phyloP scores from a whole-genome alignment of 1,140 invertebrate species.

The Achroia grisella region DNA sequence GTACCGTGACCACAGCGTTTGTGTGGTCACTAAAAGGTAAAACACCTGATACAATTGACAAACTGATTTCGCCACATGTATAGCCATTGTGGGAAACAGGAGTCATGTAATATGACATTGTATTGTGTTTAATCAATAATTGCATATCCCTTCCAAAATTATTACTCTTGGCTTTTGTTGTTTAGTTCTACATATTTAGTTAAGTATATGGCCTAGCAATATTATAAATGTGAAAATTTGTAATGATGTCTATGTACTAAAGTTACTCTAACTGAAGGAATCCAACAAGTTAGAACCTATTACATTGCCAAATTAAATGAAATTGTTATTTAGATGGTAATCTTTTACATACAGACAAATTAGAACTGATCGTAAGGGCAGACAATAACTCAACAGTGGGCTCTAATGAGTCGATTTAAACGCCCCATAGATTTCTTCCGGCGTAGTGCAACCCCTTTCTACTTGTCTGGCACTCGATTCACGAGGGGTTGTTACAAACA shows the following conservation, averaged over 20 bases:
- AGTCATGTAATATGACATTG: neutral
- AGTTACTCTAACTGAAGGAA: too few species aligned
- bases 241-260: too few species aligned
- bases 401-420: constrained; percentile 35
- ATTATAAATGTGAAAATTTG: too few species aligned
- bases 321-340: too few species aligned
- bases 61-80: constrained; percentile 20
- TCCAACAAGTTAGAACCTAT: neutral
- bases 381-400: constrained; percentile 26
- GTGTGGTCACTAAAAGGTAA: constrained; percentile 21
- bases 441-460: constrained; percentile 36
- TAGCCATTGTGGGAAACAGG: constrained; percentile 10
- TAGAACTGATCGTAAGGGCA: constrained; percentile 18
- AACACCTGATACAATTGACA: constrained; percentile 34
- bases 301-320: neutral
- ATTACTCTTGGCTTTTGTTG: too few species aligned
- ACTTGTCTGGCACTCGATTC: constrained; percentile 37
- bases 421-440: constrained; percentile 32
- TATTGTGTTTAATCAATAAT: neutral
- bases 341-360: constrained; percentile 4
- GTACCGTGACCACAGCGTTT: constrained; percentile 20
- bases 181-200: too few species aligned
- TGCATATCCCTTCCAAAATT: too few species aligned
- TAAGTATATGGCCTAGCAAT: too few species aligned
- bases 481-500: constrained; percentile 58